Conservation (phyloP, 2,113 vertebrate species). For the Oncorhynchus tshawytscha region DNA sequence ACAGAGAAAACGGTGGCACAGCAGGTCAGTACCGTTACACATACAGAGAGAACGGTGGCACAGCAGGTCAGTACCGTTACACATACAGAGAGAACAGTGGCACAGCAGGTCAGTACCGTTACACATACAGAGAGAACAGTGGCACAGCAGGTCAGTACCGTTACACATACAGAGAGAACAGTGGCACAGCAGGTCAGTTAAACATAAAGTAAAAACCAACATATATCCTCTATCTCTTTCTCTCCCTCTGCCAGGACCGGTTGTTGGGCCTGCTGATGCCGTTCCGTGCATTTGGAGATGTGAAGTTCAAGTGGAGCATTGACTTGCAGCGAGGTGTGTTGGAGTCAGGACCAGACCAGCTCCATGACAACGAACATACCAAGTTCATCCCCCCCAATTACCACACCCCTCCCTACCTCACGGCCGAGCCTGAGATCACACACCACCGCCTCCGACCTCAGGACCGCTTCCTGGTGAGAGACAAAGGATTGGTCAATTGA, state of each 20-base stretch:
- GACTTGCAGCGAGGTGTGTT: slow-evolving; percentile 93
- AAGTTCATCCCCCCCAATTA: slow-evolving; percentile 98
- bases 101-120: too few species aligned
- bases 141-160: too few species aligned
- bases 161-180: too few species aligned
- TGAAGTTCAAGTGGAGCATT: slow-evolving; percentile 99
- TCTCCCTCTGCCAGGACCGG: slow-evolving; percentile 70
- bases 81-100: too few species aligned
- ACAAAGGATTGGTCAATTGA: background rate
- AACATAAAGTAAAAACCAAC: too few species aligned
- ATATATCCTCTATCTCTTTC: background rate
- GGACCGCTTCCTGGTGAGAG: slow-evolving; percentile 87
- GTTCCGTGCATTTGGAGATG: slow-evolving; percentile 95
- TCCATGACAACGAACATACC: slow-evolving; percentile 97
- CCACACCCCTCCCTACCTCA: slow-evolving; percentile 92
- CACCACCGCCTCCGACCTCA: slow-evolving; percentile 88
- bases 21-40: too few species aligned
- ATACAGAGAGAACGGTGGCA: too few species aligned
- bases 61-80: too few species aligned
- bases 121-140: too few species aligned
- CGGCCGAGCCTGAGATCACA: slow-evolving; percentile 92
- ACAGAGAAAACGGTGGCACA: too few species aligned
- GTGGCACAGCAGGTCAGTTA: too few species aligned
- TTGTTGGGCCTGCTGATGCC: slow-evolving; percentile 94
- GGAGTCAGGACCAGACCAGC: slow-evolving; percentile 94